Evolutionary conservation across 2,113 vertebrate species (phyloP).

Genomic region (Theropithecus gelada): DNA sequence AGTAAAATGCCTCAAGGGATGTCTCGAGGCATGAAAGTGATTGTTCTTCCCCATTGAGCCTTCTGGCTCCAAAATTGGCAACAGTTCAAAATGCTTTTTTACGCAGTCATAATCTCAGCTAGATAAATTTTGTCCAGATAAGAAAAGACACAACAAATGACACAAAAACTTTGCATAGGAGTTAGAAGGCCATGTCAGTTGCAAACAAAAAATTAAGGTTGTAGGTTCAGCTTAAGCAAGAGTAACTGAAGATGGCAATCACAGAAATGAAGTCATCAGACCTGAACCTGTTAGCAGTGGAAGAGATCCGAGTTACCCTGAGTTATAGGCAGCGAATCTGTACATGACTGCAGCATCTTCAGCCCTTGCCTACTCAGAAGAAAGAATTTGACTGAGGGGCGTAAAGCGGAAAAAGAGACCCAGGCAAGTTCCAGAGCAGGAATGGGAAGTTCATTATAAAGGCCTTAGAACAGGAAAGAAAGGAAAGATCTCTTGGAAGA

Average conservation of each 20-base stretch:
- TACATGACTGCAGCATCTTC: no score
- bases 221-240: background rate
- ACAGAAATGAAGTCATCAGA: background rate
- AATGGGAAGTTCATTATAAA: no score
- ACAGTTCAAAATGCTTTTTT: slow-evolving; percentile 17
- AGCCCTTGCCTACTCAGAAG: no score
- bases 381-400: no score
- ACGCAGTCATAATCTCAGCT: background rate
- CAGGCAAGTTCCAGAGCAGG: no score
- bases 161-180: slow-evolving; percentile 25
- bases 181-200: background rate
- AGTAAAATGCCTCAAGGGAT: slow-evolving; percentile 30
- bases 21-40: background rate
- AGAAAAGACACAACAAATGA: slow-evolving; percentile 41
- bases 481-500: no score
- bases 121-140: slow-evolving; percentile 40
- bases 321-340: no score
- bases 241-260: background rate
- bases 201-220: slow-evolving; percentile 33
- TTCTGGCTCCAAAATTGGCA: slow-evolving; percentile 14
- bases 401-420: no score
- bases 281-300: background rate
- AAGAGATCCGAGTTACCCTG: no score
- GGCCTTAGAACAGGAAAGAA: no score
- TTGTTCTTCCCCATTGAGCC: background rate